Conservation (phyloP, 2,888 invertebrate genomes). For the Cataglyphis cursor region DNA sequence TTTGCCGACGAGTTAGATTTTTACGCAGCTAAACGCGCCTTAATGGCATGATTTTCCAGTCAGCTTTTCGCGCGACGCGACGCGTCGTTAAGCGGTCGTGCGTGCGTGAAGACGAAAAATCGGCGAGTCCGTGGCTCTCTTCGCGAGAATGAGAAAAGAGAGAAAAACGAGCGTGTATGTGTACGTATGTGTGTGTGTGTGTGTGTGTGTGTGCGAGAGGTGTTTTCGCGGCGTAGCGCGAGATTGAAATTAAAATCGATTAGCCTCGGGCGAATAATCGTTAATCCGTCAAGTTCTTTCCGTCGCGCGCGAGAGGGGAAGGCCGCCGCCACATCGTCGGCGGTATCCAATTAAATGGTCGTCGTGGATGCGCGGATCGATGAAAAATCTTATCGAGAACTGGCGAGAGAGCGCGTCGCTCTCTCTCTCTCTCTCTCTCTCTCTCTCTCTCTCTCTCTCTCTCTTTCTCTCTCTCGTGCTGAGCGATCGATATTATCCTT, state of each 20-base stretch:
- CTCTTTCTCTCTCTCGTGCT: neutral
- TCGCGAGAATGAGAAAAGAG: constrained; percentile 27
- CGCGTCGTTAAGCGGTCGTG: constrained; percentile 63
- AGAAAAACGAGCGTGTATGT: neutral
- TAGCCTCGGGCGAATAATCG: constrained; percentile 73
- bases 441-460: neutral
- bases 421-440: neutral
- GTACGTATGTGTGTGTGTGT: too few species aligned
- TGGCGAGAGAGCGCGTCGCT: neutral
- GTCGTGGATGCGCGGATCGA: constrained; percentile 62
- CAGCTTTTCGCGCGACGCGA: constrained; percentile 59
- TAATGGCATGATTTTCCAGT: constrained; percentile 76
- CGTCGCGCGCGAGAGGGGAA: constrained; percentile 46
- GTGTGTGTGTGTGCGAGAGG: neutral
- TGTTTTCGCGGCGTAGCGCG: constrained; percentile 54
- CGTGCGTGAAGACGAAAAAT: constrained; percentile 71
- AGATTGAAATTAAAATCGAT: constrained; percentile 77
- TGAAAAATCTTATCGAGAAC: constrained; percentile 50
- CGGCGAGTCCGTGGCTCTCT: constrained; percentile 21
- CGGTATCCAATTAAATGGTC: constrained; percentile 55
- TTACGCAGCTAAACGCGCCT: constrained; percentile 57
- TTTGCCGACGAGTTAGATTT: constrained; percentile 54
- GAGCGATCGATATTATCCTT: constrained; percentile 23
- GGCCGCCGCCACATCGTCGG: constrained; percentile 34
- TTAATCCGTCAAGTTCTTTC: constrained; percentile 69